Base-by-base conservation (phyloP, 2,797 vertebrate genomes). In the Acomys russatus region DNA sequence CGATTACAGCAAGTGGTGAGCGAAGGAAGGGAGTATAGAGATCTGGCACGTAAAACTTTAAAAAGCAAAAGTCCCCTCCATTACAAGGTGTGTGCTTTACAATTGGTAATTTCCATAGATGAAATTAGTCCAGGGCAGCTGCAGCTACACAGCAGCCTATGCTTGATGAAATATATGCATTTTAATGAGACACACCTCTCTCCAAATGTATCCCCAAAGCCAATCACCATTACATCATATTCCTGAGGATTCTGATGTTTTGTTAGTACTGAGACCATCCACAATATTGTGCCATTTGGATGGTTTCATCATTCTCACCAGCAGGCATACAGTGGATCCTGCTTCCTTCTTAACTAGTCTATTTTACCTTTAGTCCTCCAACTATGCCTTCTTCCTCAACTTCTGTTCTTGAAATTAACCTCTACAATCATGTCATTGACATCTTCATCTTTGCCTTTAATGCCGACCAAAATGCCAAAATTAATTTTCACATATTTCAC, bases 401-500 rank as follows among this genome's bases (percentile, higher is more conserved):
- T 54, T 88, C 90, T 88, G 2, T 30, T 25, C 73, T 93, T 74
- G 8, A 91, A 35, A 25, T 20, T 73, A 20, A 71, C 17, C 7
- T 88, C 35, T 77, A 83, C 64, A 73, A 59, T 10, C 3, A 49
- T 51, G 23, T 44, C 28, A 25, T 66, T 44, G 6, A 87, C n/a
- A 70, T 63, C 23, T n/a, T 80, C 35, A 59, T 61, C 22, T 83
- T 49, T 89, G 14, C 20, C 1, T 66, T 95, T 51, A 73, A 25
- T 30, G 44, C 44, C 44, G 4, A 51, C 9, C n/a, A 15, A 56
- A 63, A 74, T 38, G 56, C 12, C 82, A 17, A 93, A 91, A 51
- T 87, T 44, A 77, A 61, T 64, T 88, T 88, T 88, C 68, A 78
- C 22, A 82, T n/a, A 68, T 88, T 88, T 88, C 68, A 78, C 22